Evolutionary conservation across 1,140 invertebrate genomes (phyloP), one percentile per base, ranked within the genome.

Genomic region (Melipona quadrifasciata): DNA sequence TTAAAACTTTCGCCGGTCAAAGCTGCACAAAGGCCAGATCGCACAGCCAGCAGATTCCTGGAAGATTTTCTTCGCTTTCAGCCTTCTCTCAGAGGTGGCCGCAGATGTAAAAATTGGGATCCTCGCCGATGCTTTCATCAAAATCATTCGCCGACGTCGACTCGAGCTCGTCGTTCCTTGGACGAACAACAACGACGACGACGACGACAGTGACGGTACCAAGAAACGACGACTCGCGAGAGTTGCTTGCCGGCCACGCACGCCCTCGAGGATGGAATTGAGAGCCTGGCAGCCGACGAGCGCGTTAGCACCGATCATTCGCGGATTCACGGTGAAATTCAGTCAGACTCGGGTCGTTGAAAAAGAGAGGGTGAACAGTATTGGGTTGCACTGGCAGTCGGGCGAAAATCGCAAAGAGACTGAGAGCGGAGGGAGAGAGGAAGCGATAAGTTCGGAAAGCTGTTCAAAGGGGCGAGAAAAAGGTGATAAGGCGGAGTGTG

Each of bases 231-330:
- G 87, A 84, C 51, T 82, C 70, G 78, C 72, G 87, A 74, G 67
- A 72, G 74, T 55, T 87, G 87, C 86, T 79, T 57, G 70, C 34
- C 27, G 82, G 72, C 77, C 61, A 86, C 74, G 80, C 21, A 85
- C 53, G 83, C 73, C 82, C 67, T 85, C 79, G 92, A 92, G 90
- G 73, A 93, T 92, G 92, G 91, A 91, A 92, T 80, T 90, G 79
- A 91, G 83, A 82, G 86, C 70, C 76, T 73, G 31, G 58, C 64
- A 34, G 80, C 75, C 79, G 47, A 90, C 80, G 67, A 89, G 80
- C 82, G 86, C 76, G 76, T 19, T 80, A 71, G 80, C 79, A 87
- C 19, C 76, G 89, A 90, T 70, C 19, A 47, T 64, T 67, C 70
- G 61, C 72, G 86, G 88, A 85, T 82, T 80, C 65, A 67, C 86